phyloP scores from a whole-genome alignment of 2,797 vertebrate genomes.

The Momotus momota region DNA sequence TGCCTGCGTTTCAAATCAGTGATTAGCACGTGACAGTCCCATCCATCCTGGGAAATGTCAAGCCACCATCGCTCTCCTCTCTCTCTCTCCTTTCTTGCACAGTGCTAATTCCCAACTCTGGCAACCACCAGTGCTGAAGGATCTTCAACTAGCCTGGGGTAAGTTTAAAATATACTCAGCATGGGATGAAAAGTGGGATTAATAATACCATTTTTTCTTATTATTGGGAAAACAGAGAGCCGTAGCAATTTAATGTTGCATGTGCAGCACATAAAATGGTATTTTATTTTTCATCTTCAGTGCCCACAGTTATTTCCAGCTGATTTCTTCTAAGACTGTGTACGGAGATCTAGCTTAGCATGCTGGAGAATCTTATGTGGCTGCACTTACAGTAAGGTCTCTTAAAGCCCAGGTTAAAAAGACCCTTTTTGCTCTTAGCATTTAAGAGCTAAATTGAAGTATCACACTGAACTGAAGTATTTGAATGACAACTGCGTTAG shows the following conservation, averaged over 20 bases:
- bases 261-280: neutral
- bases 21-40: constrained; percentile 79
- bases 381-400: neutral
- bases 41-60: constrained; percentile 71
- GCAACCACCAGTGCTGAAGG: constrained; percentile 35
- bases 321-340: constrained; percentile 1
- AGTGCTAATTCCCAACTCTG: constrained; percentile 61
- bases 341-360: neutral
- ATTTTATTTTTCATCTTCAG: neutral
- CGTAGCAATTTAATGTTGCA: neutral
- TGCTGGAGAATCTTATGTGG: neutral
- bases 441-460: neutral
- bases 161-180: constrained; percentile 58
- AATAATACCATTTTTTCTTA: neutral
- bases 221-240: neutral
- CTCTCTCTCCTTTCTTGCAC: constrained; percentile 49
- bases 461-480: neutral
- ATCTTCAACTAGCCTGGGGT: constrained; percentile 73
- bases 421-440: neutral
- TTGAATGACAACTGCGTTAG: neutral
- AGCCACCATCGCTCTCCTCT: constrained; percentile 24
- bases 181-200: constrained; percentile 1
- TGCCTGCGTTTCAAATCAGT: constrained; percentile 75
- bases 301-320: neutral
- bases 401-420: neutral